Base-by-base conservation (phyloP, 2,797 vertebrate species). In the Alfaro cultratus region DNA sequence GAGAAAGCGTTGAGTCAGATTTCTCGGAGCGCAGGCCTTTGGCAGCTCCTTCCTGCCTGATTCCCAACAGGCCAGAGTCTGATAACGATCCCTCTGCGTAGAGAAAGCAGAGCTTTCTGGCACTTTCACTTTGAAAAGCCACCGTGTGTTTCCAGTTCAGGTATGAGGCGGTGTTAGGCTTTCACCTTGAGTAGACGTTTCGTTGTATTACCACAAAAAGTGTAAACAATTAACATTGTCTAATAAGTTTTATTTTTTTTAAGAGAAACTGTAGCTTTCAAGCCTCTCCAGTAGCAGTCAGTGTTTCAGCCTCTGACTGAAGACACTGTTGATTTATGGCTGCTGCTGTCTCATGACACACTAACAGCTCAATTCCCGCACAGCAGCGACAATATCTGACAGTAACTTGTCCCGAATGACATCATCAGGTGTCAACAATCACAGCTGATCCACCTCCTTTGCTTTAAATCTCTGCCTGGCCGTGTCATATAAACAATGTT, bases 1-100 rank as follows among this genome's bases (percentile, higher is more conserved):
- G 77, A 90, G 82, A 92, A 92, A 90, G 21, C 85, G 93, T 86
- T 43, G 89, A 93, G 87, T 94, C 93, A 93, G 91, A 81, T 88
- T 88, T 92, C 74, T 86, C 85, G 84, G 71, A 82, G 76, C 77
- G 74, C 80, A 73, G 74, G 34, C 84, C 89, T 73, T 81, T 88
- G 77, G 80, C 80, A 86, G 81, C 84, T 84, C 86, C 83, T 87
- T 92, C 86, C 87, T 88, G 87, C 53, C 45, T 53, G 71, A 85
- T 47, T 90, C 74, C 77, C 68, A 77, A 55, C 74, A 64, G 86
- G 78, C 39, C 87, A 87, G 91, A 90, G 85, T 87, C 88, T 86
- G 87, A 83, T 78, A 74, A 80, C 49, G 49, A 62, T 76, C 86
- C 67, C 47, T 79, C 51, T 39, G 47, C n/a, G 1, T 15, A 67